A percentile compares a stretch with the other conserved stretches of the same genome.
These are phyloP conservation scores for Varecia variegata DNA, from an alignment of 2,797 vertebrate genomes.

Conservation along the genomic window DNA sequence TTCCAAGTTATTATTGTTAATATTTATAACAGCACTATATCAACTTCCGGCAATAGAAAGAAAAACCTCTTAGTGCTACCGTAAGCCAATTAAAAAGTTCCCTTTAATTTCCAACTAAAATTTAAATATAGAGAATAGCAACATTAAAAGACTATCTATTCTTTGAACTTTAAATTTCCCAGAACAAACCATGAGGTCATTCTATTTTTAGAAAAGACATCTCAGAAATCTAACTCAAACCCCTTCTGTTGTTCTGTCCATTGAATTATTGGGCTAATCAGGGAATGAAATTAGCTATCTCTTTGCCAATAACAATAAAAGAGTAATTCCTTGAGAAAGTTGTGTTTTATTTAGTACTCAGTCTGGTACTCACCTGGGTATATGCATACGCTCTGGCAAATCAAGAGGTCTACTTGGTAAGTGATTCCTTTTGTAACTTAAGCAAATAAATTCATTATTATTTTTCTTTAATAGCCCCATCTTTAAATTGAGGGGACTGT, in stretches of 20 bases:
- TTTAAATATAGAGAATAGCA: not conserved
- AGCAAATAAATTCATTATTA: not conserved
- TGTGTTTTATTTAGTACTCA: not conserved
- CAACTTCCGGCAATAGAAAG: not conserved
- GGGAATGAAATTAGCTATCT: not conserved
- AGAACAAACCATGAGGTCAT: conserved; percentile 44
- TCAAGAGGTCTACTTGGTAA: not conserved
- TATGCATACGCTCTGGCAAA: accelerated
- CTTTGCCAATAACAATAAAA: conserved; percentile 4
- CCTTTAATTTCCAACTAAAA: not conserved
- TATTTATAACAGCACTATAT: not conserved
- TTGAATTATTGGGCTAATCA: conserved; percentile 26
- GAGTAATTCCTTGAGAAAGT: not conserved
- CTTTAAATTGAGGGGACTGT: not conserved
- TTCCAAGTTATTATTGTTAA: not conserved
- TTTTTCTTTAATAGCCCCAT: not conserved
- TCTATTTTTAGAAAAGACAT: conserved; percentile 49
- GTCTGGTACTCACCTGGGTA: not conserved
- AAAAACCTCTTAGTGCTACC: not conserved
- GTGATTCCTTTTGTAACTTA: not conserved
- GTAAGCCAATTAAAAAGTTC: not conserved
- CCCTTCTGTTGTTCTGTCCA: not conserved
- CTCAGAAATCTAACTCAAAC: conserved; percentile 37
- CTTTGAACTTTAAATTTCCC: conserved; percentile 41
- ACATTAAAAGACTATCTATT: not conserved